Evolutionary conservation across 2,888 invertebrate species (phyloP), one percentile per base, ranked within the genome.

Genomic region (Timandra comae): DNA sequence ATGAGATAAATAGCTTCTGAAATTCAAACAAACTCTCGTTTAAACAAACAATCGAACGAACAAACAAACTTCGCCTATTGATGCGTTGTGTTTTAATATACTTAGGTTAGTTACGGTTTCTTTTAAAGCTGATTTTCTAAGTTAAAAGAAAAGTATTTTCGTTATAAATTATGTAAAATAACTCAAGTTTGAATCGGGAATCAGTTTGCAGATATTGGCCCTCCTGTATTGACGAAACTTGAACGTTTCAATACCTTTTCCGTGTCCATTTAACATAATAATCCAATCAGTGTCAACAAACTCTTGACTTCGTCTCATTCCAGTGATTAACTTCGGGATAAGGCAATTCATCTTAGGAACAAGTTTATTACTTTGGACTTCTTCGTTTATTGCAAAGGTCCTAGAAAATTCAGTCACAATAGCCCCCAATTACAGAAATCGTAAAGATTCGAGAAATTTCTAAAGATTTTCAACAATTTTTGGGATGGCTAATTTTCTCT

Each of bases 321-420:
- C 56, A 54, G 56, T 65, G 69, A 77, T 76, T 77, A 76, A 77
- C 71, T 78, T 67, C 55, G 54, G 64, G 65, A 71, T 69, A 70
- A 71, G 59, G 63, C 69, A 67, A 76, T 77, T 74, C 68, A 71
- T 68, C 62, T 63, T 65, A 70, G 65, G 69, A 69, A 73, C 74
- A 75, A 77, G 67, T 77, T 77, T 73, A 76, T 76, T 74, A 70
- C 73, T 71, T 67, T 67, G 64, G 68, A 72, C 60, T 73, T 71
- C 52, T 56, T 50, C 55, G 52, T 49, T 65, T 61, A 67, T 68
- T 60, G 55, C 55, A 59, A 57, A 68, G 65, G 63, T 63, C 67
- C 58, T 52, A 54, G 45, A 52, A 59, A 68, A 63, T 64, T 63
- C 56, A 60, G 49, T 50, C 49, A 75, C 71, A 77, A 77, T 73